A percentile compares a stretch with the other conserved stretches of the same genome.
Conservation (phyloP, 2,113 vertebrate genomes). For the Dendropsophus ebraccatus region DNA sequence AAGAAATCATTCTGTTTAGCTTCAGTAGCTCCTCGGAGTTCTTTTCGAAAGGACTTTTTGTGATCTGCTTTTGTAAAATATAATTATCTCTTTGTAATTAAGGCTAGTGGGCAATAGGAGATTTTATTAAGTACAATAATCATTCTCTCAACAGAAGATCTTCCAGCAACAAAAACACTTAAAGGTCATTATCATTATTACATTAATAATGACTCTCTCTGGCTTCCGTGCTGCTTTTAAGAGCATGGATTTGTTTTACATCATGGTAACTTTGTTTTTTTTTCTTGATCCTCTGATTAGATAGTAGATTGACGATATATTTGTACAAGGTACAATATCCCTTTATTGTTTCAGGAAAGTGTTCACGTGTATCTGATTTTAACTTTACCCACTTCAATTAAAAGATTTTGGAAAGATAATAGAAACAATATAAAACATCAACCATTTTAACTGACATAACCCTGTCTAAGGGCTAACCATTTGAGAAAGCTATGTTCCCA, state of each 20-base stretch:
- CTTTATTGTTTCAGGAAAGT: background rate
- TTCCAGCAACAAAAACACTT: slow-evolving; percentile 20
- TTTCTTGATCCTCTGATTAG: background rate
- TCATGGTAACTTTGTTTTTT: slow-evolving; percentile 6
- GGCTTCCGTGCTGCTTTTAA: background rate
- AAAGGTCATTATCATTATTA: slow-evolving; percentile 40
- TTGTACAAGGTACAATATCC: background rate
- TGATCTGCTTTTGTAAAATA: slow-evolving; percentile 47
- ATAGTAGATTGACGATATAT: background rate
- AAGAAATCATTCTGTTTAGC: slow-evolving; percentile 33
- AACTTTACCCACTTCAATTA: too few relatives aligned
- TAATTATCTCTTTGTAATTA: slow-evolving; percentile 49
- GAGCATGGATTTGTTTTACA: slow-evolving; percentile 20
- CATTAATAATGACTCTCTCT: slow-evolving; percentile 33
- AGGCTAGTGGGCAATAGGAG: slow-evolving; percentile 33
- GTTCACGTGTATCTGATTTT: too few relatives aligned
- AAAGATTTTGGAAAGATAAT: too few relatives aligned
- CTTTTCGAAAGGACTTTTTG: slow-evolving; percentile 32
- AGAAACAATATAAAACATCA: too few relatives aligned
- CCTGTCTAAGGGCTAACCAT: too few relatives aligned
- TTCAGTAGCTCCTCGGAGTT: slow-evolving; percentile 21
- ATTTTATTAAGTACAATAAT: slow-evolving; percentile 40
- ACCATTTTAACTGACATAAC: too few relatives aligned
- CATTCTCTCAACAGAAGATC: slow-evolving; percentile 17
- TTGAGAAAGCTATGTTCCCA: too few relatives aligned